Base-by-base conservation (phyloP, 2,797 vertebrate genomes). In the Champsocephalus gunnari region DNA sequence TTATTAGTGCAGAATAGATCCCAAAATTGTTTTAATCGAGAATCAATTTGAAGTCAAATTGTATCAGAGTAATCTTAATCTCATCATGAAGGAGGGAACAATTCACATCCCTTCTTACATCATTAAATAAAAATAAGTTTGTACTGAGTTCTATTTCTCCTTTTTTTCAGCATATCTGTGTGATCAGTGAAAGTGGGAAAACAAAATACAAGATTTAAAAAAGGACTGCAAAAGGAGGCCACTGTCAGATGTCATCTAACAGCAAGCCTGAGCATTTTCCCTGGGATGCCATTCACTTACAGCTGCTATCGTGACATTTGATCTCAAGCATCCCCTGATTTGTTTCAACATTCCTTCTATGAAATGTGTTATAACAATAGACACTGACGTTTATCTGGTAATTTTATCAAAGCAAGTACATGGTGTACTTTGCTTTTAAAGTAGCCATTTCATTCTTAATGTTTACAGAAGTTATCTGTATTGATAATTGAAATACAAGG, bases 161-260 rank as follows among this genome's bases (percentile, higher is more conserved):
- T 80, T 94, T 74, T 77, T 81, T 95, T 73, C 89, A 98, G 97
- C 97, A 99, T 88, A 96, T 99, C 88, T 97, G 97, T 62, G 93
- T 97, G 87, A 98, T 98, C 95, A 98, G 95, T 55, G 94, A 99
- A 80, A 93, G 91, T 0, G 96, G 96, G 43, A 98, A 99, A 95
- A 94, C 91, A 80, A 99, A 98, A 87, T 98, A 97, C 71, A 96
- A 95, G 91, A 88, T 98, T 76, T 98, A 87, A 97, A 72, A 59
- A 75, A 59, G 17, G 19, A 49, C 17, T 2, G 53, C 17, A 38
- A 71, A 54, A 59, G 48, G 38, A 75, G 44, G 41, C 9, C 41
- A 79, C 73, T 72, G 79, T 74, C 63, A 59, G 65, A 85, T 79
- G 83, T 81, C 80, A 50, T 71, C 66, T 48, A n/a, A 45, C 67